Base-by-base conservation (phyloP, 2,888 invertebrate species). In the Harpalus rubripes region DNA sequence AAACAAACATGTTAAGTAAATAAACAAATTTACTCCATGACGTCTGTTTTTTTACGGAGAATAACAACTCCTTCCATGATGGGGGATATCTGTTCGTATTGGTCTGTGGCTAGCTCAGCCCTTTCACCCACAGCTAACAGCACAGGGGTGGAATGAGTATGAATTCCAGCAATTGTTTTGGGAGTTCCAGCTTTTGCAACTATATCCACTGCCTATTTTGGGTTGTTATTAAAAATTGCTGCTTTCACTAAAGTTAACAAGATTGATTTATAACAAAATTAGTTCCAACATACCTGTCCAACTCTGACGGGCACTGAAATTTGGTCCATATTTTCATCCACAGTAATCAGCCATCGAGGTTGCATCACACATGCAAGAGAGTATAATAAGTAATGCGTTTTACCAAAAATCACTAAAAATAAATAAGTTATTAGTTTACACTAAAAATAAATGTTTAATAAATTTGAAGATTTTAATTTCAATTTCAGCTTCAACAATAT, bases 181-280 rank as follows among this genome's bases (percentile, higher is more conserved):
- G 99, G 99, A 85, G 98, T 98, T 65, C 99, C 99, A 0, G 99
- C 99, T 92, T 99, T 99, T 0, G 99, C 99, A 18, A 99, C 99
- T 6, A 98, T 97, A 92, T 99, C 99, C 6, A 99, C 98, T 41
- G 99, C 99, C 94, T 96, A 91, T 52, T 32, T 32, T 32, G 32
- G 32, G 32, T 32, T 5, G 32, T 32, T 32, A 32, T 32, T 32
- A 32, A 32, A 32, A 5, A 32, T 32, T 32, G 32, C 2, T 32
- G 32, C n/a, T 89, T 65, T 65, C 15, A 26, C 32, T 68, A 39
- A 87, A 52, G n/a, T 5, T 12, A 56, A 52, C n/a, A 61, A 65
- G 52, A 59, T 59, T 59, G n/a, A 12, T 12, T 59, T 26, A 52
- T 72, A 44, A 56, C 3, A 83, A 63, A 61, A 41, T 22, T n/a